These are phyloP conservation scores for Pseudomyrmex flavicornis DNA, from an alignment of 1,140 invertebrate species.

Conservation along the genomic window DNA sequence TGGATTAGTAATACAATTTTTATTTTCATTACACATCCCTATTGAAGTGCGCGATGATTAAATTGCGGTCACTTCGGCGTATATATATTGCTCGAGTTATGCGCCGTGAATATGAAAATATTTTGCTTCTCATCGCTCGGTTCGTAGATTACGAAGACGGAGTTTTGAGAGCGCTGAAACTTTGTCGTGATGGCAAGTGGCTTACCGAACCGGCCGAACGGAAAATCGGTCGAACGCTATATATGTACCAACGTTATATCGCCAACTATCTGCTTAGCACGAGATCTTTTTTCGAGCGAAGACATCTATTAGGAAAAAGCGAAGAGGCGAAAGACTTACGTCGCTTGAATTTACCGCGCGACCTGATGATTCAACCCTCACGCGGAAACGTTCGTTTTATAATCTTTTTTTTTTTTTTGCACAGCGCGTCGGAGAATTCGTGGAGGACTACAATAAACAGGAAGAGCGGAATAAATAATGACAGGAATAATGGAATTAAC, in stretches of 20 bases:
- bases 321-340: background rate
- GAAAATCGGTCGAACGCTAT: background rate
- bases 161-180: constrained; percentile 54
- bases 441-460: background rate
- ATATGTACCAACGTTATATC: background rate
- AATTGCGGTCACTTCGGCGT: background rate
- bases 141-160: constrained; percentile 7
- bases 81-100: background rate
- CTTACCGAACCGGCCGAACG: constrained; percentile 35
- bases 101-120: too few relatives aligned
- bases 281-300: constrained; percentile 41
- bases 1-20: background rate
- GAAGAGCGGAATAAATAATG: constrained; percentile 39
- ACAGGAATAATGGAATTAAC: constrained; percentile 27
- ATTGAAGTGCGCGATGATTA: too few relatives aligned
- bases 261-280: constrained; percentile 38
- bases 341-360: background rate
- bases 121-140: too few relatives aligned
- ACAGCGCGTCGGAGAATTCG: constrained; percentile 9
- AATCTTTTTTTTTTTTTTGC: background rate
- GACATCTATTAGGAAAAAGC: background rate
- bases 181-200: constrained; percentile 44
- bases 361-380: constrained; percentile 8
- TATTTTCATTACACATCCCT: too few relatives aligned
- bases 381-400: constrained; percentile 28